A percentile compares a stretch with the other conserved stretches of the same genome.
These are phyloP conservation scores for Dasysyrphus tricinctus DNA, from an alignment of 2,888 invertebrate species.

Conservation along the genomic window DNA sequence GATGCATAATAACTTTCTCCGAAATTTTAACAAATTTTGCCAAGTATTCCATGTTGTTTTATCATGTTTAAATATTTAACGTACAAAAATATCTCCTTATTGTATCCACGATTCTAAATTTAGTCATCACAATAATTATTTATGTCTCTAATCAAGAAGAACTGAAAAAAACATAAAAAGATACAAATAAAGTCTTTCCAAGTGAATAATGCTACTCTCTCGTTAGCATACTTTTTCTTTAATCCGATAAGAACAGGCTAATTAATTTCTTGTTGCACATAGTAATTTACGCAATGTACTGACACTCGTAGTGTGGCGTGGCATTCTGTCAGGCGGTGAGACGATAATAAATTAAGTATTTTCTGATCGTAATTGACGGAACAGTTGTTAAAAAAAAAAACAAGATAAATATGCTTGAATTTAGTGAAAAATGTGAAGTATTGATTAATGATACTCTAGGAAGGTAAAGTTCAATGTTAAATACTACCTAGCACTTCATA, in stretches of 20 bases:
- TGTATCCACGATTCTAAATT: slow-evolving; percentile 53
- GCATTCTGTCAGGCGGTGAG: slow-evolving; percentile 4
- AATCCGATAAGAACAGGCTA: slow-evolving; percentile 54
- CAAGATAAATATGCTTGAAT: slow-evolving; percentile 77
- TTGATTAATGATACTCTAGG: slow-evolving; percentile 79
- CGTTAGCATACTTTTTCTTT: slow-evolving; percentile 18
- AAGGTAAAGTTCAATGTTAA: slow-evolving; percentile 77
- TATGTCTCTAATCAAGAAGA: slow-evolving; percentile 52
- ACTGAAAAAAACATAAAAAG: background rate
- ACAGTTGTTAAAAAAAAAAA: slow-evolving; percentile 38
- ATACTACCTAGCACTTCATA: background rate
- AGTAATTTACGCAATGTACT: slow-evolving; percentile 1
- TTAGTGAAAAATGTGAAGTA: slow-evolving; percentile 79
- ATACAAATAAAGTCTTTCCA: slow-evolving; percentile 26
- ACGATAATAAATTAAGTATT: slow-evolving; percentile 37
- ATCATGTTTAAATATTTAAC: background rate
- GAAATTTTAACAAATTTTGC: background rate
- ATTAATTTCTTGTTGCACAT: slow-evolving; percentile 58
- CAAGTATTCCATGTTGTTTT: background rate
- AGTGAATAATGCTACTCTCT: slow-evolving; percentile 19
- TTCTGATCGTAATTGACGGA: slow-evolving; percentile 52
- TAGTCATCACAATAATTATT: slow-evolving; percentile 37
- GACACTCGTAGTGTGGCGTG: background rate
- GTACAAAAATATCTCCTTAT: background rate
- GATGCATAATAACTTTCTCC: too few relatives aligned